Evolutionary conservation across 1,140 invertebrate genomes (phyloP), one percentile per base, ranked within the genome.

Genomic region (Littorina saxatilis): DNA sequence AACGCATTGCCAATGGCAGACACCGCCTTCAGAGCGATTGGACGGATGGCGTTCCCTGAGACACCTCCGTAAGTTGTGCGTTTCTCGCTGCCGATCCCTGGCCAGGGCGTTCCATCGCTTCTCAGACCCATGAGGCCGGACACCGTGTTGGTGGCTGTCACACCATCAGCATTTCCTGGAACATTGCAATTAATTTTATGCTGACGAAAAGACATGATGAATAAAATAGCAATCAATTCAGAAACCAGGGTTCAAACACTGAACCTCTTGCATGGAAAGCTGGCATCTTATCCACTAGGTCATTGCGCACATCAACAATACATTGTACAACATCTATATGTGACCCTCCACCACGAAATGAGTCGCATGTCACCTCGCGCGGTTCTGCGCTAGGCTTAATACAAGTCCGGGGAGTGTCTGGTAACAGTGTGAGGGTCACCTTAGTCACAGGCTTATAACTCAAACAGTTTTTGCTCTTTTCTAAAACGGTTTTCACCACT

Each of bases 141-240:
- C 0, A 99, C 96, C 0, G 99, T 99, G 92, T 99, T 99, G 55
- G 99, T 99, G 0, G 98, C 98, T 0, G 98, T 98, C 0, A 99
- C 98, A 27, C 99, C 99, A 91, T 96, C 95, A 20, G 98, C 98
- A 52, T 96, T 95, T 75, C 98, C 97, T 96, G 82, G 79, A 63
- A 80, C 82, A 52, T 82, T 15, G 55, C 23, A 68, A 3, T 58
- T 58, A 7, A 68, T 47, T 72, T 47, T 35, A 32, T 32, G 27
- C 35, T 29, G 27, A 58, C n/a, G n/a, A n/a, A n/a, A n/a, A n/a
- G n/a, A 52, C 50, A 52, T 52, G 50, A 52, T 52, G 50, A 52
- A 52, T 52, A n/a, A n/a, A n/a, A n/a, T 52, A 13, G 11, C 50
- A 52, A 52, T 52, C 11, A 52, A 52, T 13, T 13, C 50, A 52